Percentiles rank a stretch among this genome's conserved stretches.
Conservation (phyloP, 2,113 vertebrate genomes). For the Maccullochella peelii region DNA sequence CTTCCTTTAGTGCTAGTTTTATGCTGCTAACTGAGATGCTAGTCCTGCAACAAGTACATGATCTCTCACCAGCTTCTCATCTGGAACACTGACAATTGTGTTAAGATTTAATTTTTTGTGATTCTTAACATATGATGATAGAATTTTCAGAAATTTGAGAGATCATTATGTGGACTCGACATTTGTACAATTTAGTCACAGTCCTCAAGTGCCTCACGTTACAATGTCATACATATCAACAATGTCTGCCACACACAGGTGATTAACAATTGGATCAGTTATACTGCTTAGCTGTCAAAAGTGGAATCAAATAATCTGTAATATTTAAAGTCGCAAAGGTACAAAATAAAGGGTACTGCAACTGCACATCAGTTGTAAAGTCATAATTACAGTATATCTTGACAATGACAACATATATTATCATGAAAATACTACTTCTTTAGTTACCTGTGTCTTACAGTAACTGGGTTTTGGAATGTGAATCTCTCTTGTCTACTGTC, state of each 20-base stretch:
- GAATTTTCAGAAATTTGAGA: not conserved
- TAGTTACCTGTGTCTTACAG: constrained; percentile 10
- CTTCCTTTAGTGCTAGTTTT: too few relatives aligned
- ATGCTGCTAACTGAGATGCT: too few relatives aligned
- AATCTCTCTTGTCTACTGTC: constrained; percentile 19
- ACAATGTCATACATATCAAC: not conserved
- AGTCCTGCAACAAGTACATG: too few relatives aligned
- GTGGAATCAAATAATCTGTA: not conserved
- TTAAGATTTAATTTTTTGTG: too few relatives aligned
- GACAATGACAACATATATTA: not conserved
- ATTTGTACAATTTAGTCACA: not conserved
- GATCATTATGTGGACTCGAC: not conserved
- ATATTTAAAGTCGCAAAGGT: not conserved
- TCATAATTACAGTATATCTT: not conserved
- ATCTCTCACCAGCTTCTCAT: too few relatives aligned
- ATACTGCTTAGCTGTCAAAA: not conserved
- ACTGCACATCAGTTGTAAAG: not conserved
- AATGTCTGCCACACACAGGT: not conserved
- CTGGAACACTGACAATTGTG: too few relatives aligned
- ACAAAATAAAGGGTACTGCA: not conserved
- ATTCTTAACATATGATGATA: too few relatives aligned
- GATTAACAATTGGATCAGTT: not conserved
- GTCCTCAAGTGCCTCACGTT: not conserved
- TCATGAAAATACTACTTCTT: constrained; percentile 10
- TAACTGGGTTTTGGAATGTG: not conserved